Evolutionary conservation across 2,113 vertebrate genomes (phyloP), one percentile per base, ranked within the genome.

Genomic region (Meles meles): DNA sequence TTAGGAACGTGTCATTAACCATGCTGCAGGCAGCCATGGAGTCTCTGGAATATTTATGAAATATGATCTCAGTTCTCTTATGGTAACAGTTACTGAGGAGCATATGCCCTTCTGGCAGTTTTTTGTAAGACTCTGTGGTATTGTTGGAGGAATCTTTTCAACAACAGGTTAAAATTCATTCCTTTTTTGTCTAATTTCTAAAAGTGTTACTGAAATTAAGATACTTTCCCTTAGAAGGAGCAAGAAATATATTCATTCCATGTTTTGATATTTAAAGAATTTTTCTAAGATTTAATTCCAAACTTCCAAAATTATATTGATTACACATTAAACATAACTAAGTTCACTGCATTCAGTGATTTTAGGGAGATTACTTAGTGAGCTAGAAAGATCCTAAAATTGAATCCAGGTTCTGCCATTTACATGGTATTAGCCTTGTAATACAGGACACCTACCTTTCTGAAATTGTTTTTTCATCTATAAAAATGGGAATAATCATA

Each of bases 1-100:
- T 80, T 97, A 99, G 99, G 99, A 99, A 93, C 99, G 99, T 55
- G 98, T 99, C 57, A 99, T 99, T 96, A 99, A 99, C 98, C 99
- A 99, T 29, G 99, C 99, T 88, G 99, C 99, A 49, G 99, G 99
- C 98, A 99, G 99, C 98, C 99, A 99, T 6, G 99, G 99, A 0
- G 99, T 99, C 86, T 99, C 99, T 4, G 99, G 99, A 97, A 99
- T 99, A 98, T 99, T 99, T 96, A 99, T 99, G 99, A 99, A 99
- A 88, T 99, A 99, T 0, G 99, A 99, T 85, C 99, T 99, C 98
- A 99, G 99, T 98, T 99, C 99, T 52, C 99, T 99, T 5, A 99
- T 99, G 99, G 99, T 99, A 96, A 99, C 98, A 0, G 99, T 99
- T 95, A 99, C 99, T 0, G 99, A 99, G 98, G 99, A 99, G 94